Base-by-base conservation (phyloP, 2,113 vertebrate genomes). In the Chitala chitala region DNA sequence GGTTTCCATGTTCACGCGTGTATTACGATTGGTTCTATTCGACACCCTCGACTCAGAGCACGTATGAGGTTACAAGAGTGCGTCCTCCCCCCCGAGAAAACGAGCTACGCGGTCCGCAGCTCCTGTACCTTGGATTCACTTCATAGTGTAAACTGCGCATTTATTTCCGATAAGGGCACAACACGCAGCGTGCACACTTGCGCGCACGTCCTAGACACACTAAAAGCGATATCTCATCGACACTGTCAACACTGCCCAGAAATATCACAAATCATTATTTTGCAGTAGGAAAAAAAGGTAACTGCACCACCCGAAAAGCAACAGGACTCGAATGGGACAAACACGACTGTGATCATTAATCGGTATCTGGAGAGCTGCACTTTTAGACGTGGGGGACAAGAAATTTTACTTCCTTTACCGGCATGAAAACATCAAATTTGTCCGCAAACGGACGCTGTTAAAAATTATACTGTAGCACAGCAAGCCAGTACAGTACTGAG, bases 91-190 rank as follows among this genome's bases (percentile, higher is more conserved):
- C 59, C 59, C n/a, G 59, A 6, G n/a, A 6, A 17, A 29, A 33
- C 13, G 31, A n/a, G 20, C 24, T 40, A 0, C 75, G 84, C 82
- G 82, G 81, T 86, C 82, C 77, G 79, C 71, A 76, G 76, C 59
- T 8, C 26, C 59, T 3, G 15, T 63, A 15, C 33, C 13, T 15
- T 12, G 12, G 29, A 26, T 38, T 63, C 59, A 38, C 59, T 33
- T 63, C 59, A 63, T 33, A 63, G 26, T 9, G 15, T 63, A 63
- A 63, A 63, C 59, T 36, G 59, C 59, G 31, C 59, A 63, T 63
- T 63, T 38, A 63, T 63, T 63, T 63, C 59, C 59, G 31, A 20
- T 15, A 63, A 29, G 33, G 29, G 4, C 33, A n/a, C 31, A 63
- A 15, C 29, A 59, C 29, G 17, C n/a, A n/a, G n/a, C 26, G 26